Evolutionary conservation across 2,113 vertebrate species (phyloP).

Genomic region (Amphiprion percula): DNA sequence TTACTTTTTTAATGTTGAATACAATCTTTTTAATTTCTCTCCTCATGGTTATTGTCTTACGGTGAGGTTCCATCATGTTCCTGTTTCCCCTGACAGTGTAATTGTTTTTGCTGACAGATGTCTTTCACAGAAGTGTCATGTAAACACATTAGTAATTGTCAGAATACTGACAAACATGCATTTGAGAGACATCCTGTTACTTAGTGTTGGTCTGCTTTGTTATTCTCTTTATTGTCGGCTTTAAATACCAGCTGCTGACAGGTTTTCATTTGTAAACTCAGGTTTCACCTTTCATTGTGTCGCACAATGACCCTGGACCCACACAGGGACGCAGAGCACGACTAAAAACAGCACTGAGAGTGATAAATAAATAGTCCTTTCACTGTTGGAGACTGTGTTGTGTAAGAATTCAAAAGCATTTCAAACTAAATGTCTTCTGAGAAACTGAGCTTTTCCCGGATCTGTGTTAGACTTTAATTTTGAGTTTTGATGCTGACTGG

Average conservation of each 20-base stretch:
- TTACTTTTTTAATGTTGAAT: too few species aligned
- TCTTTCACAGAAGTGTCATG: not conserved
- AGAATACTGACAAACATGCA: not conserved
- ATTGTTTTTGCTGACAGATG: too few species aligned
- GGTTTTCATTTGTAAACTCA: constrained; percentile 7
- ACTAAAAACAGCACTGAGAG: not conserved
- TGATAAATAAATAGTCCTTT: not conserved
- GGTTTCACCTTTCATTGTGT: constrained; percentile 36
- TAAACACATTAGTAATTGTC: constrained; percentile 5
- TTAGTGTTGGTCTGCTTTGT: not conserved
- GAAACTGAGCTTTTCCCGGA: not conserved
- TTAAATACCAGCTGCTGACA: constrained; percentile 7
- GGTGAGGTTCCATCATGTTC: too few species aligned
- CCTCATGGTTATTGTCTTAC: too few species aligned
- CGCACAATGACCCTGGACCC: not conserved
- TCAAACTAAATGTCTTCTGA: not conserved
- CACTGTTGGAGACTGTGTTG: not conserved
- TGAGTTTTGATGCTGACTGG: not conserved
- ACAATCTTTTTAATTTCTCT: too few species aligned
- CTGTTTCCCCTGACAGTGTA: too few species aligned
- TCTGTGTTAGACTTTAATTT: not conserved
- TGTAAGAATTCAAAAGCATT: too few species aligned
- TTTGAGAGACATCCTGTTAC: not conserved
- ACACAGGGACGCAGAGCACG: not conserved
- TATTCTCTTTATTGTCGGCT: not conserved